Evolutionary conservation across 1,140 invertebrate species (phyloP), one percentile per base, ranked within the genome.

Genomic region (fruit fly (Drosophila melanogaster)): DNA sequence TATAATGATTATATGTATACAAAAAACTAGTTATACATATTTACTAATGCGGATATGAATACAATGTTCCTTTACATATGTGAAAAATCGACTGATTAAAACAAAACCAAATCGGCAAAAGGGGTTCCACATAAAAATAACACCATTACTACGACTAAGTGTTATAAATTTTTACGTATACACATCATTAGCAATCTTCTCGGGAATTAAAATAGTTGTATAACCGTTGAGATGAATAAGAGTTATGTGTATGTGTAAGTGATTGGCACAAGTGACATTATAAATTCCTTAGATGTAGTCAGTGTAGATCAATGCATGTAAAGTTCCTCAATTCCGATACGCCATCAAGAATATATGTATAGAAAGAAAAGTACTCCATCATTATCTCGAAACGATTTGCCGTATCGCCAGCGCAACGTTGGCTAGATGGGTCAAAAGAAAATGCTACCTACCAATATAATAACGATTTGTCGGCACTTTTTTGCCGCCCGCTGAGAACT

Each of bases 381-480:
- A 41, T 58, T 61, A 58, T 58, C 24, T 41, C 5, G 6, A 0
- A 22, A 24, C 10, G 14, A 22, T 57, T 57, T 40, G 17, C 10
- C 37, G 11, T 61, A 58, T 61, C 59, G 58, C 2, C 10, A 11
- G 4, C 0, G 22, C n/a, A 58, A 37, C 12, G 59, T 41, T 61
- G 53, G 1, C 17, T 33, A 41, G 2, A 1, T 1, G 1, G 12
- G 1, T 3, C 3, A 2, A 40, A 7, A 61, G 2, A 22, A 41
- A 30, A 22, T 1, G 19, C 5, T 19, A 38, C 15, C 35, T 30
- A 15, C 1, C 17, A 54, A 24, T 33, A 24, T 6, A 4, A 12
- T 24, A 60, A 37, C 37, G 54, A 19, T 46, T 17, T 0, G n/a
- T 64, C 26, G 14, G 30, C 40, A 64, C 10, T 14, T 17, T 11